A percentile compares a stretch with the other conserved stretches of the same genome.
phyloP scores from a whole-genome alignment of 2,888 invertebrate genomes.

The Lordiphosa andalusiaca region DNA sequence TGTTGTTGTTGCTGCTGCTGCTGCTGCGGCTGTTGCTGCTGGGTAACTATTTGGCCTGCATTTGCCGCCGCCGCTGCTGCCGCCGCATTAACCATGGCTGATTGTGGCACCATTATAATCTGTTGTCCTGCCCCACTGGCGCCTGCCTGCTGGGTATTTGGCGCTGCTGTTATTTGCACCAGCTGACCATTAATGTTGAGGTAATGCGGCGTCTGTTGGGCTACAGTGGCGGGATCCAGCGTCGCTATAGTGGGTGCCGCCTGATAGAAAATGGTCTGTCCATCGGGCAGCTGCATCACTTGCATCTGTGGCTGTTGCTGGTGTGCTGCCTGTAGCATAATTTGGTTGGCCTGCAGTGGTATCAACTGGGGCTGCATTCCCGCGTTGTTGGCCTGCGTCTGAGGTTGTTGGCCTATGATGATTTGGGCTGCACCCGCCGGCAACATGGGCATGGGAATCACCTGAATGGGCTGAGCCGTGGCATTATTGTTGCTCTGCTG shows the following conservation, averaged over 20 bases:
- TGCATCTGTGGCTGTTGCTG: constrained; percentile 83
- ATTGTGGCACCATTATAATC: constrained; percentile 76
- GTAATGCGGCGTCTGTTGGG: constrained; percentile 82
- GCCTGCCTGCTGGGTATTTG: constrained; percentile 65
- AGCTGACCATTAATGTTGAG: constrained; percentile 81
- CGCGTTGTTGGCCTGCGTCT: constrained; percentile 57
- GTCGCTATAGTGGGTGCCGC: constrained; percentile 81
- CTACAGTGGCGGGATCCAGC: constrained; percentile 49
- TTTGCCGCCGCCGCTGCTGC: constrained; percentile 34
- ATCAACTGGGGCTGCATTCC: constrained; percentile 72
- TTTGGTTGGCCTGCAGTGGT: constrained; percentile 77
- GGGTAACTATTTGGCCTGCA: constrained; percentile 15
- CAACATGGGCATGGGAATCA: constrained; percentile 77
- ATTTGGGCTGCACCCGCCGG: constrained; percentile 73
- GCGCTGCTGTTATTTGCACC: constrained; percentile 77
- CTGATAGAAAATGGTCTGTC: constrained; percentile 93
- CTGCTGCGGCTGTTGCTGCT: constrained; percentile 24
- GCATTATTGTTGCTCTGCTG: constrained; percentile 27
- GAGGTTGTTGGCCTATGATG: constrained; percentile 77
- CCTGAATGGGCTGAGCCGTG: constrained; percentile 66
- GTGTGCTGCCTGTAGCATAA: constrained; percentile 76
- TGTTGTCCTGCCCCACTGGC: constrained; percentile 58
- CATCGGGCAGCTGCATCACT: constrained; percentile 94
- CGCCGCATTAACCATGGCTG: constrained; percentile 56
- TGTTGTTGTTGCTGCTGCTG: constrained; percentile 23